Evolutionary conservation across 2,888 invertebrate genomes (phyloP).

Genomic region (Pammene aurita): DNA sequence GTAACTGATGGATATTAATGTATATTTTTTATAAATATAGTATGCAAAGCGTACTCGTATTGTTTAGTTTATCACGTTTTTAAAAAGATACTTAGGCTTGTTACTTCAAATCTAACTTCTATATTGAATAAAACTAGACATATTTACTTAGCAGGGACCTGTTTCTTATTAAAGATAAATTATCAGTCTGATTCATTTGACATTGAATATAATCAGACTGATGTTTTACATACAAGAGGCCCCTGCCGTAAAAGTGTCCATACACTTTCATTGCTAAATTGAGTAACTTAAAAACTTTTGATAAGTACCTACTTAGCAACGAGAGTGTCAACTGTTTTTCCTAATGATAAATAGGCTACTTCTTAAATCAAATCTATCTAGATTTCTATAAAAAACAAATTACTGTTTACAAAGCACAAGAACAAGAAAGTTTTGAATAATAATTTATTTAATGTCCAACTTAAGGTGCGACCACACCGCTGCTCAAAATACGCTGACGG

Average conservation of each 20-base stretch:
- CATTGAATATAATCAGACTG: background rate
- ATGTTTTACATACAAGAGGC: background rate
- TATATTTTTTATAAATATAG: conserved; percentile 50
- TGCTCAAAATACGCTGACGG: too few species aligned
- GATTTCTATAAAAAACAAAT: conserved; percentile 10
- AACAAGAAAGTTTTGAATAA: conserved; percentile 5
- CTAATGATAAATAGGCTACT: conserved; percentile 6
- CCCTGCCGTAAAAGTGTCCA: background rate
- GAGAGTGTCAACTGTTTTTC: background rate
- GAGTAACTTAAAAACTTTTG: too few species aligned
- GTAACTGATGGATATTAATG: conserved; percentile 45
- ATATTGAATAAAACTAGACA: background rate
- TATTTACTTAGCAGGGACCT: too few species aligned
- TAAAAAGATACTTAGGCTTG: conserved; percentile 36
- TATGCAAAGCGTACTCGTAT: conserved; percentile 49
- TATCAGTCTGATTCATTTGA: background rate
- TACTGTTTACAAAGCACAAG: background rate
- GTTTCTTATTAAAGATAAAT: background rate
- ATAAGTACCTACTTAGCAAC: background rate
- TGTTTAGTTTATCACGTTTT: conserved; percentile 27
- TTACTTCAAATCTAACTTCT: conserved; percentile 37
- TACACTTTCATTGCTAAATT: background rate
- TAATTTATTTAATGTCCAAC: background rate
- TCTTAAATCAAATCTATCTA: conserved; percentile 11
- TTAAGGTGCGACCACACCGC: too few species aligned